A percentile compares a stretch with the other conserved stretches of the same genome.
These are phyloP conservation scores for Anabas testudineus DNA, from an alignment of 2,797 vertebrate genomes.

Conservation along the genomic window DNA sequence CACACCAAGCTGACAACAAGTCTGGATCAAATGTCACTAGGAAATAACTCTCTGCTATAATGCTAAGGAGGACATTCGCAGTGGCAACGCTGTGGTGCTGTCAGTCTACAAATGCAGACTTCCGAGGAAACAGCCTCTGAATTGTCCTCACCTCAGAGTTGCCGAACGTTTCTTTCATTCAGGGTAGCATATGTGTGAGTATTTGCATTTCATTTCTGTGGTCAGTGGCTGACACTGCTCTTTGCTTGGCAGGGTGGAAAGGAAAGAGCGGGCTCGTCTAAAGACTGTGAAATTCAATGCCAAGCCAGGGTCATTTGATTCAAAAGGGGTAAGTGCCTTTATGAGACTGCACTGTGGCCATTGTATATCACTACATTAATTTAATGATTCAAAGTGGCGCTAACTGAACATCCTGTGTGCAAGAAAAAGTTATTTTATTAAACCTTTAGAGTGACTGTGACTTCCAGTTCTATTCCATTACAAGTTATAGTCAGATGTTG, in stretches of 20 bases:
- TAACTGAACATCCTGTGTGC: not conserved
- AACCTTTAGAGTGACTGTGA: not conserved
- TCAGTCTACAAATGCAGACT: no score
- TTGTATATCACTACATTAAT: not conserved
- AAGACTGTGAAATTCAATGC: conserved; percentile 99
- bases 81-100: no score
- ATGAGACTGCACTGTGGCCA: not conserved
- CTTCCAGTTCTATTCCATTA: not conserved
- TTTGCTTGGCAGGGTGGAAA: conserved; percentile 89
- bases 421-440: not conserved
- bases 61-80: no score
- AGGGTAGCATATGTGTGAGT: not conserved
- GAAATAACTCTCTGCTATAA: no score
- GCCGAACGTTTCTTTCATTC: not conserved
- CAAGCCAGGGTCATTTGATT: conserved; percentile 93
- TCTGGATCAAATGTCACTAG: no score
- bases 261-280: conserved; percentile 94
- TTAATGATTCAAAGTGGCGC: not conserved
- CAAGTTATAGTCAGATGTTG: not conserved
- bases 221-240: not conserved
- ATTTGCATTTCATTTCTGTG: not conserved
- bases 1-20: no score
- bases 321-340: conserved; percentile 91
- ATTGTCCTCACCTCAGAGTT: not conserved
- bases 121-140: no score